Evolutionary conservation across 2,888 invertebrate species (phyloP), one percentile per base, ranked within the genome.

Genomic region (Cheilosia urbana): DNA sequence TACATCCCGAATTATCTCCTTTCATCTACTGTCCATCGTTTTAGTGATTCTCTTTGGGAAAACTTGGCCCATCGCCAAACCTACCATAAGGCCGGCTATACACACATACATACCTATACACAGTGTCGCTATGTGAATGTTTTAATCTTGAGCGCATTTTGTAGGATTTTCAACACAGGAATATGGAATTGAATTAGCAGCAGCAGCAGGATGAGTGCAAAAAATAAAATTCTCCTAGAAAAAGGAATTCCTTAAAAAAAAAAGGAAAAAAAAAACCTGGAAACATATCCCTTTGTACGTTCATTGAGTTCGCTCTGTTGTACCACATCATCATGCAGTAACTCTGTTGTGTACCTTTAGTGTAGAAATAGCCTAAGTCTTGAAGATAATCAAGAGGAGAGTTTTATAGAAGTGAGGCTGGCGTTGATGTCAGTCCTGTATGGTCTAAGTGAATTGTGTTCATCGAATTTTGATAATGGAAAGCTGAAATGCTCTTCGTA

Each of bases 381-480:
- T 68, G 60, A 47, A 65, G 76, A 77, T 77, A 77, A 73, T 68
- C 68, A 69, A 17, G 30, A 58, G 57, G 45, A 63, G 57, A 62
- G 17, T 75, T 21, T 45, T 45, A 9, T 17, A 37, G 17, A 19
- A 30, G 47, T n/a, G 11, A 24, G 13, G 37, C 37, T 37, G 37
- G 37, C 37, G 3, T 37, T 75, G 51, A 45, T 65, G 60, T 58
- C 55, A 34, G 57, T 51, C 71, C 60, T 55, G 62, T 77, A 47
- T 68, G 69, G 53, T 55, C 78, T 84, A 84, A 79, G 83, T 84
- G 83, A 84, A 79, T 79, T 84, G 83, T 78, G 79, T 65, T 79
- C 83, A 84, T 84, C 79, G 83, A 84, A 79, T 84, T 84, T 79
- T 84, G 78, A 84, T 84, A 84, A 84, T 84, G 83, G 83, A 84